Base-by-base conservation (phyloP, 2,888 invertebrate species). In the Polia nebulosa region DNA sequence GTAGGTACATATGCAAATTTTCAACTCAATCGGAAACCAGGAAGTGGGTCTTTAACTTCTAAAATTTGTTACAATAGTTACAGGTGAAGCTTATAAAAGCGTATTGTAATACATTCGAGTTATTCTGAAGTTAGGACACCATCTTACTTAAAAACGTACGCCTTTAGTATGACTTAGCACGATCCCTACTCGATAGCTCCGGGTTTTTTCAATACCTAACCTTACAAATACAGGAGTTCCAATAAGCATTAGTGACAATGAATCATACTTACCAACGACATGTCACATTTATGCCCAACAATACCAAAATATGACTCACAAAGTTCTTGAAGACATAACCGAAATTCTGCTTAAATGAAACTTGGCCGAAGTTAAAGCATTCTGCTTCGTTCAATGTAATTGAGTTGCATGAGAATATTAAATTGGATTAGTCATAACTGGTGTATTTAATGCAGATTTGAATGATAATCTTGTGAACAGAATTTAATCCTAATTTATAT, bases 261-360 rank as follows among this genome's bases (percentile, higher is more conserved):
- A 86, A 65, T 86, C 86, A 86, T 79, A 61, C 73, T 58, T 55
- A 60, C 45, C 45, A 59, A 51, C 66, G 71, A 80, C 74, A 78
- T 71, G 72, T 78, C 72, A 34, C 17, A 62, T 76, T 80, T 73
- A 69, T 59, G 66, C 61, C 57, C 7, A 69, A 79, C 72, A 85
- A 85, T 86, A 56, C 76, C 52, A 51, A 55, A 32, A 59, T 27
- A 41, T 85, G 85, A 85, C 44, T 85, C 85, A 85, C 55, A 0
- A 0, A 44, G 17, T 83, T 83, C 84, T 74, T 56, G 72, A 78
- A 81, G 80, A 56, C 63, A 56, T 45, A 69, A 58, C 70, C 76
- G 22, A 81, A 80, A 77, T 85, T 85, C 84, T 76, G 56, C 47
- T 66, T 73, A 84, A 74, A 32, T 70, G 62, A 39, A n/a, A 81